A percentile compares a stretch with the other conserved stretches of the same genome.
Evolutionary conservation across 2,888 invertebrate species (phyloP).

Genomic region (Cephus spinipes): DNA sequence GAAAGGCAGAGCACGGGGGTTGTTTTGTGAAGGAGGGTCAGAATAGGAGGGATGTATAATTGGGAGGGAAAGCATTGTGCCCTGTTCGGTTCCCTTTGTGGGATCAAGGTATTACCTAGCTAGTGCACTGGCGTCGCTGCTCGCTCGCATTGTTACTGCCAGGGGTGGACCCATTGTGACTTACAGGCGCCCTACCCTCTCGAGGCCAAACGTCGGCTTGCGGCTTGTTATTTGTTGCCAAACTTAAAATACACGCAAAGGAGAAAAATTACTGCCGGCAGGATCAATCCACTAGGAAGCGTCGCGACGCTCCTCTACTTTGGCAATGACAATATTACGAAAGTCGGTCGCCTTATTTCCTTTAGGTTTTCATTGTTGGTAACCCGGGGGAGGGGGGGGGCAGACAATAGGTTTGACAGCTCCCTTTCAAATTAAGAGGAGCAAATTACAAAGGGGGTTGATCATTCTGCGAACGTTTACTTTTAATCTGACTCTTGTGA

Average conservation of each 20-base stretch:
- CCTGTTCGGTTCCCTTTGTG: constrained; percentile 51
- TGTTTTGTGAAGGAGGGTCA: not conserved
- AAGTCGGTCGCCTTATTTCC: too few species aligned
- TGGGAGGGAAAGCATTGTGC: constrained; percentile 48
- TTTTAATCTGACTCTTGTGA: too few species aligned
- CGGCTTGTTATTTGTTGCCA: constrained; percentile 44
- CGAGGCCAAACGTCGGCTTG: constrained; percentile 14
- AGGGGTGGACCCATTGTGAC: constrained; percentile 38
- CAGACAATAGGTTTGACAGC: too few species aligned
- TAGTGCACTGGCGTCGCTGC: constrained; percentile 19
- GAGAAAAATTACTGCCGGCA: not conserved
- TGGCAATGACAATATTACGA: too few species aligned
- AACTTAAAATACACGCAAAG: constrained; percentile 24
- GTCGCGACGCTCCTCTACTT: too few species aligned
- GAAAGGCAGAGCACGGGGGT: too few species aligned
- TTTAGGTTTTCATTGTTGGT: too few species aligned
- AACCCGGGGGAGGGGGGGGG: too few species aligned
- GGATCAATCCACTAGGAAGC: too few species aligned
- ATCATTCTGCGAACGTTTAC: too few species aligned
- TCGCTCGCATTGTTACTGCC: constrained; percentile 40
- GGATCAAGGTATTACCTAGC: constrained; percentile 54
- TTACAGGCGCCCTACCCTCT: constrained; percentile 22
- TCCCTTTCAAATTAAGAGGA: too few species aligned
- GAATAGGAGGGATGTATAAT: constrained; percentile 40
- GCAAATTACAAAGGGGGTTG: too few species aligned